Conservation (phyloP, 1,140 invertebrate species). For the Penaeus vannamei region DNA sequence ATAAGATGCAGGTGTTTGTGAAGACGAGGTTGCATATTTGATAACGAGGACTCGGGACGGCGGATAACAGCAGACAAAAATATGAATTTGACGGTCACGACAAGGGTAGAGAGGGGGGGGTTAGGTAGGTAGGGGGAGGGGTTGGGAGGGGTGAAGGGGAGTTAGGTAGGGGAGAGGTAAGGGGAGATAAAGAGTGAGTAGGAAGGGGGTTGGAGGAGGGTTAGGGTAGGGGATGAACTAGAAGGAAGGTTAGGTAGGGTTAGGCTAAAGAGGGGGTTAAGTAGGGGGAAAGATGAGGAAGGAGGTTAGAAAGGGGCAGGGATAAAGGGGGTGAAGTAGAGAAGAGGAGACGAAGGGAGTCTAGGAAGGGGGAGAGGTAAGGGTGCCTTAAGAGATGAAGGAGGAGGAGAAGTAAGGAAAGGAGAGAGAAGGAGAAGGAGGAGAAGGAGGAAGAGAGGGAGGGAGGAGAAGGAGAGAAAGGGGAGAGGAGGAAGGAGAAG, state of each 20-base stretch:
- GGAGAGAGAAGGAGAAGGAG: background rate
- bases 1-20: conserved; percentile 1
- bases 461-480: background rate
- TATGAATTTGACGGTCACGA: conserved; percentile 22
- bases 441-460: background rate
- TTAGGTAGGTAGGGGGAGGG: background rate
- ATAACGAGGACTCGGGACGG: background rate
- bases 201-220: background rate
- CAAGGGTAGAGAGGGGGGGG: background rate
- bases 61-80: conserved; percentile 14
- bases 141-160: background rate
- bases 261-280: background rate
- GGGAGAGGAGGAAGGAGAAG: background rate
- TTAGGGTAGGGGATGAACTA: background rate
- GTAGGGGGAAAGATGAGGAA: background rate
- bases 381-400: background rate
- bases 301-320: background rate
- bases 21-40: background rate
- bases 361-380: background rate
- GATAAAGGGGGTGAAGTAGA: background rate
- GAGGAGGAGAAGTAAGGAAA: background rate
- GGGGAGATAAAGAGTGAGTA: background rate
- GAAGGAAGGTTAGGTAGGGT: background rate
- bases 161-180: background rate
- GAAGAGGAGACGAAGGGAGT: background rate